Base-by-base conservation (phyloP, 1,140 invertebrate species). In the Drosophila subpulchrella region DNA sequence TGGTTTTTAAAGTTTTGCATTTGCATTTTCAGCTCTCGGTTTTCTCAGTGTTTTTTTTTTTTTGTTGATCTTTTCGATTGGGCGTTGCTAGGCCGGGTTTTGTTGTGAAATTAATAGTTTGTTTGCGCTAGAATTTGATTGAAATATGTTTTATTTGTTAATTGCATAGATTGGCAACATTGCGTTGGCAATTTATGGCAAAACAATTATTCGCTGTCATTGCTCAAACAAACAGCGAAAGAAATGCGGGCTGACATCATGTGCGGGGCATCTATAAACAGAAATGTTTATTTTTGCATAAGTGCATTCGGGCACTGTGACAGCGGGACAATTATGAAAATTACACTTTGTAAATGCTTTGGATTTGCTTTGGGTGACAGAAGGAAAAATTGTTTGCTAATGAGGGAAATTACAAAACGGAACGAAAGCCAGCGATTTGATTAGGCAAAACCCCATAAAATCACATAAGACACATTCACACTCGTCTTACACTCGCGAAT, bases 401-500 rank as follows among this genome's bases (percentile, higher is more conserved):
- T 73, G 56, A 79, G 61, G 34, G 51, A 74, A 79, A 82, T 84
- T 82, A 54, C 75, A 48, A 63, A 78, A 75, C 58, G 59, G 74
- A 82, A 82, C 59, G 59, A 83, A 82, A 82, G 70, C 58, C 32
- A 63, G 59, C 71, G 38, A 65, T 61, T 81, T 41, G 46, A 66
- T 66, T 81, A 15, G 47, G 27, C 13, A 72, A 71, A 57, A 72
- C 60, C 55, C 65, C 71, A 82, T 79, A 70, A 81, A 86, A 88
- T 82, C 65, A 65, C 70, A 88, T 79, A 83, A 79, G 82, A 76
- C 65, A 83, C 62, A 75, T 86, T 75, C 66, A 73, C 81, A 77
- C 72, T 84, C 63, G 81, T 75, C 38, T 62, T 24, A 41, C 56
- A 70, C 30, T 39, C 47, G 55, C 57, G 51, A 63, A 51, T 65